phyloP scores from a whole-genome alignment of 2,797 vertebrate species.

The Ctenochaetus hawaiiensis region DNA sequence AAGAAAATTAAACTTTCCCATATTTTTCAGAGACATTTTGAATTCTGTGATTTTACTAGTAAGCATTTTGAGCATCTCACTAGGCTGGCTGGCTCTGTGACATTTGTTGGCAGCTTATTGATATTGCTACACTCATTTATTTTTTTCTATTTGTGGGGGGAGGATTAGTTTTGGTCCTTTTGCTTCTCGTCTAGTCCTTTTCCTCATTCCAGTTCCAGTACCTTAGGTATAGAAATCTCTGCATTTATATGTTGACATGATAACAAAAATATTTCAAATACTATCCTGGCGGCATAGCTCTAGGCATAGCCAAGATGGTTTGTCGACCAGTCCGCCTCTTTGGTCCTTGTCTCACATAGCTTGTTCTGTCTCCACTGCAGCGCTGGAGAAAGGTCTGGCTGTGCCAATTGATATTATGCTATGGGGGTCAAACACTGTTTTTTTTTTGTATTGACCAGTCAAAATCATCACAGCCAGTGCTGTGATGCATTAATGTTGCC shows the following conservation, averaged over 20 bases:
- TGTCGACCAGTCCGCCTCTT: neutral
- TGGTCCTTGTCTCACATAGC: no score
- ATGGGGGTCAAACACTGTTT: no score
- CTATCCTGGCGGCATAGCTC: neutral
- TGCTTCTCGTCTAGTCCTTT: neutral
- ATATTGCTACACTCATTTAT: slow-evolving; percentile 6
- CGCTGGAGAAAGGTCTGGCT: no score
- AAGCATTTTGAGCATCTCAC: slow-evolving; percentile 23
- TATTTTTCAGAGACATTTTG: slow-evolving; percentile 11
- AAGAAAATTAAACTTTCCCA: neutral
- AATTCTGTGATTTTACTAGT: slow-evolving; percentile 1
- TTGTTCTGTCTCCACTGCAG: no score
- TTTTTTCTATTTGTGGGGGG: slow-evolving; percentile 20
- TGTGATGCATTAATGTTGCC: no score
- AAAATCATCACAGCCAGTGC: no score
- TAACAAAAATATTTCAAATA: neutral
- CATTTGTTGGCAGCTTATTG: slow-evolving; percentile 1
- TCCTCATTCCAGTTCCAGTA: slow-evolving; percentile 19
- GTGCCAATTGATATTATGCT: no score
- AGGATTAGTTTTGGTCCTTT: slow-evolving; percentile 22
- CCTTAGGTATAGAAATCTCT: neutral
- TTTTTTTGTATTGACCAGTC: no score
- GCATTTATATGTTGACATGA: neutral
- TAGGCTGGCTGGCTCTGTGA: slow-evolving; percentile 3
- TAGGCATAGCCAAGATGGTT: no score